These are phyloP conservation scores for Hesperia comma DNA, from an alignment of 2,888 invertebrate species.

Conservation along the genomic window DNA sequence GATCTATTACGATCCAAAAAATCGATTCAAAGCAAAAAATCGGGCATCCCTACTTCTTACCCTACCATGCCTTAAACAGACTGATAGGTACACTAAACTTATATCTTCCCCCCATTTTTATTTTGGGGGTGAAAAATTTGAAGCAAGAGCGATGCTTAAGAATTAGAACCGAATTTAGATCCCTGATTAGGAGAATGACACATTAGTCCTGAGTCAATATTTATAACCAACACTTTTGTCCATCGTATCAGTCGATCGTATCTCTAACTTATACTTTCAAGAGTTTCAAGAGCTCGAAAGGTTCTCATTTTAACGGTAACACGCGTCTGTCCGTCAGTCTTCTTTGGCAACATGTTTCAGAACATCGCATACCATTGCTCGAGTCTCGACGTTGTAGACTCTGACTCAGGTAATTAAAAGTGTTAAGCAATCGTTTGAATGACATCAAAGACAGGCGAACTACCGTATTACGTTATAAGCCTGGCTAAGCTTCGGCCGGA, in stretches of 20 bases:
- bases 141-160: too few relatives aligned
- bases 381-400: slow-evolving; percentile 44
- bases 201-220: too few relatives aligned
- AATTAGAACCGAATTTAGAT: too few relatives aligned
- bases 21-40: too few relatives aligned
- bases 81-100: too few relatives aligned
- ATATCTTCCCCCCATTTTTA: too few relatives aligned
- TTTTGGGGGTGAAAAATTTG: too few relatives aligned
- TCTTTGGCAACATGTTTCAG: slow-evolving; percentile 38
- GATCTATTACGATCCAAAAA: too few relatives aligned
- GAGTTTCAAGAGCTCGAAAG: not conserved
- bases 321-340: not conserved
- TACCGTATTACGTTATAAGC: slow-evolving; percentile 83
- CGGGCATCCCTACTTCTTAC: too few relatives aligned
- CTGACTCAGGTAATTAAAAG: slow-evolving; percentile 66
- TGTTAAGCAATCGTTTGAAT: slow-evolving; percentile 71
- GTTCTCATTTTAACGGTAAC: not conserved
- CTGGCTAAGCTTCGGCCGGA: slow-evolving; percentile 67
- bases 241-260: not conserved
- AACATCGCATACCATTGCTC: slow-evolving; percentile 28
- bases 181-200: too few relatives aligned
- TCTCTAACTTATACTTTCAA: not conserved
- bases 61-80: too few relatives aligned
- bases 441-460: slow-evolving; percentile 71
- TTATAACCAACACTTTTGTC: too few relatives aligned